Evolutionary conservation across 2,113 vertebrate species (phyloP).

Genomic region (Stictonetta naevosa): DNA sequence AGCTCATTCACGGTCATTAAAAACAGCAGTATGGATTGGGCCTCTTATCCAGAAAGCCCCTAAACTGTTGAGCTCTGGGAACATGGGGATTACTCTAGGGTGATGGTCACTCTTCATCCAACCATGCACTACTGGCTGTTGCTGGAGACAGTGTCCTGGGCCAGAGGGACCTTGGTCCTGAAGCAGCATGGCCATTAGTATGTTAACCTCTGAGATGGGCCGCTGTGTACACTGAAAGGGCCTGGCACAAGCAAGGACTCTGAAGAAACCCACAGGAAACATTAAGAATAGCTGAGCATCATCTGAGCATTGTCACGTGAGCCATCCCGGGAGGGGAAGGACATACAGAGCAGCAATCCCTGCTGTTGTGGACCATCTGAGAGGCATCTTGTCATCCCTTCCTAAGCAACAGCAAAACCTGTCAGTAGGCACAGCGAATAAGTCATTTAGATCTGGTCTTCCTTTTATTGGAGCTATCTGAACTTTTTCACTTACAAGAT

Average conservation of each 20-base stretch:
- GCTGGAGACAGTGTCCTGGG: background rate
- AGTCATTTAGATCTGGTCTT: background rate
- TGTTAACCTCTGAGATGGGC: background rate
- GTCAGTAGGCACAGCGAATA: background rate
- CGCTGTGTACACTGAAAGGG: background rate
- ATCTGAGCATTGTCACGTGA: background rate
- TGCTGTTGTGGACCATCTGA: background rate
- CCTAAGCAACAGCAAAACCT: background rate
- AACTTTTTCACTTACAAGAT: background rate
- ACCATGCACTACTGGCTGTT: background rate
- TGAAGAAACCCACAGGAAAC: background rate
- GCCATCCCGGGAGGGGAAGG: background rate
- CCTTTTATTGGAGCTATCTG: background rate
- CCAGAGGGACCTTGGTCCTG: background rate
- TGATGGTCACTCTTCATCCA: background rate
- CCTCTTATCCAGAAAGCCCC: background rate
- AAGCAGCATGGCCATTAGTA: background rate
- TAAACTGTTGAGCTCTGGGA: background rate
- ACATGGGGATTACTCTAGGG: background rate
- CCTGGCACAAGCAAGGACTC: background rate
- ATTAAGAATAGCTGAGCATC: background rate
- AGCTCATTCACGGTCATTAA: rapidly evolving
- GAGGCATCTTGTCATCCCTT: background rate
- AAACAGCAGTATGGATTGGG: background rate
- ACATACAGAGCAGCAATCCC: background rate